Conservation (phyloP, 2,888 invertebrate species). For the Caenorhabditis sulstoni region DNA sequence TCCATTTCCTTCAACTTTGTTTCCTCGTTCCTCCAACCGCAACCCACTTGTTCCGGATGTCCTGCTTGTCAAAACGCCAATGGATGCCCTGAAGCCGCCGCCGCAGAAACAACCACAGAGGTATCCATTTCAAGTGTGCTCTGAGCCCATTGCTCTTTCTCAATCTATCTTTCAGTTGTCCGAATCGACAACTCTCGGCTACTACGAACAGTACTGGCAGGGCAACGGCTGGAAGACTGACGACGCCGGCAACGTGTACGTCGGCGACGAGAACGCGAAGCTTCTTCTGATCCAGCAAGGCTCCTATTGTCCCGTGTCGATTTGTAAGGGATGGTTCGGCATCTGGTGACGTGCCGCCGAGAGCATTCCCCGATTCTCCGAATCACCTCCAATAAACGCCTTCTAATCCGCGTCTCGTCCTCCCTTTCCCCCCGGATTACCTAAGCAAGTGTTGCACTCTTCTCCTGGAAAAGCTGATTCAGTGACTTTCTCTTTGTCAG, state of each 20-base stretch:
- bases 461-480: neutral
- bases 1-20: slow-evolving; percentile 18
- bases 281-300: slow-evolving; percentile 48
- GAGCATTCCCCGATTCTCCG: neutral
- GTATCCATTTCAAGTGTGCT: slow-evolving; percentile 40
- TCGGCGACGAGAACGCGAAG: slow-evolving; percentile 60
- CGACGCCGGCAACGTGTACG: slow-evolving; percentile 56
- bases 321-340: slow-evolving; percentile 61
- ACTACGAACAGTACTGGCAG: slow-evolving; percentile 51
- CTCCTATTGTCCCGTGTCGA: slow-evolving; percentile 48
- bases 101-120: slow-evolving; percentile 39
- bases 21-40: slow-evolving; percentile 43
- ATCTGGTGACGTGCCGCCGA: slow-evolving; percentile 28
- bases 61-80: slow-evolving; percentile 59
- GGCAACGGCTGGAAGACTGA: slow-evolving; percentile 57
- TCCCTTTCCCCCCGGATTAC: neutral
- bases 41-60: slow-evolving; percentile 51
- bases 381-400: slow-evolving; percentile 6
- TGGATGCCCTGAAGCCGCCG: slow-evolving; percentile 47
- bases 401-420: neutral
- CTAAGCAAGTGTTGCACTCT: neutral
- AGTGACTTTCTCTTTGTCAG: too few species aligned
- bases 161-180: slow-evolving; percentile 24
- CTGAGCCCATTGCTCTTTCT: slow-evolving; percentile 33
- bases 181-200: slow-evolving; percentile 48